A percentile compares a stretch with the other conserved stretches of the same genome.
Evolutionary conservation across 53 echinoderm and acorn worm genomes (phyloP).

Genomic region (Crossaster papposus): DNA sequence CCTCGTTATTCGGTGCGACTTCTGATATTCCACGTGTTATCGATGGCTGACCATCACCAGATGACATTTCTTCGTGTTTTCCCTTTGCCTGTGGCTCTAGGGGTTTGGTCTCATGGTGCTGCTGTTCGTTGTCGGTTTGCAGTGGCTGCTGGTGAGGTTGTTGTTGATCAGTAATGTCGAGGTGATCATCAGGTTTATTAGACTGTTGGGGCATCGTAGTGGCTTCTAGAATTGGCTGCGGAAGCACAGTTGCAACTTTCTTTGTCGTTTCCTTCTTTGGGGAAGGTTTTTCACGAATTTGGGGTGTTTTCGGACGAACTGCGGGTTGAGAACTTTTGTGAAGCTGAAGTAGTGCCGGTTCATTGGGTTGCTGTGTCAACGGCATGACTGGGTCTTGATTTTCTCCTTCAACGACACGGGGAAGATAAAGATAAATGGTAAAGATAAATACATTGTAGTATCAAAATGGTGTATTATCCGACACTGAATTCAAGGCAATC

Average conservation of each 20-base stretch:
- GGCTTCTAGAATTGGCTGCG: background rate
- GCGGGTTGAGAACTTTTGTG: background rate
- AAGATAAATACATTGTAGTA: too few species aligned
- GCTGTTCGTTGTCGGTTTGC: background rate
- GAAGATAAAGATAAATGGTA: background rate
- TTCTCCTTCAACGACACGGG: background rate
- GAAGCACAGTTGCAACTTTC: background rate
- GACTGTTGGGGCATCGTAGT: background rate
- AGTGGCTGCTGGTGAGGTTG: background rate
- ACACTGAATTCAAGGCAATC: background rate
- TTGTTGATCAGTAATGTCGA: background rate
- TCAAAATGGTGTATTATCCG: too few species aligned
- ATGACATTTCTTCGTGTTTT: background rate
- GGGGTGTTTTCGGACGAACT: background rate
- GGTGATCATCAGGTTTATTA: background rate
- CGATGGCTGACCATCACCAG: background rate
- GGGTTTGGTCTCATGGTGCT: background rate
- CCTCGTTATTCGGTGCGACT: slow-evolving; percentile 14
- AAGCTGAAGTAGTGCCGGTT: background rate
- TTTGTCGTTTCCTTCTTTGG: background rate
- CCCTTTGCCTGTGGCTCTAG: background rate
- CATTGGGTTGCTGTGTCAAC: background rate
- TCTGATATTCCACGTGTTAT: background rate
- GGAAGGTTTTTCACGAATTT: background rate
- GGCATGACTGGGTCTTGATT: background rate